Percentiles rank a stretch among this genome's conserved stretches.
Evolutionary conservation across 1,140 invertebrate species (phyloP).

Genomic region (Zaprionus lachaisei): DNA sequence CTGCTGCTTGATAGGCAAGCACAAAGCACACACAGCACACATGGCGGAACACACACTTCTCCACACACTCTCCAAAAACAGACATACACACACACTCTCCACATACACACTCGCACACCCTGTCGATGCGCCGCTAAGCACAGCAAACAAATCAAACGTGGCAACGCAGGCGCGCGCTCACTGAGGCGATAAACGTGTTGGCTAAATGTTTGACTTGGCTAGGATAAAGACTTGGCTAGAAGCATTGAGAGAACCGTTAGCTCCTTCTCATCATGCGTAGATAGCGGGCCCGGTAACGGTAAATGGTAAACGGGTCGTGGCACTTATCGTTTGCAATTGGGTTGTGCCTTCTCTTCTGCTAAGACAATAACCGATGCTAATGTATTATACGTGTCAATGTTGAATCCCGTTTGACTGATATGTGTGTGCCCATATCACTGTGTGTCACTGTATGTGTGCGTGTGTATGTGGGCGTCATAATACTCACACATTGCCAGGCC

Average conservation of each 20-base stretch:
- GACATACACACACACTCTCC: neutral
- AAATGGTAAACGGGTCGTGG: slow-evolving; percentile 13
- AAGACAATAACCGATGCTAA: slow-evolving; percentile 74
- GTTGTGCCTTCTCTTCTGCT: slow-evolving; percentile 19
- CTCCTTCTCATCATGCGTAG: neutral
- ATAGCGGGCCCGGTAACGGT: neutral
- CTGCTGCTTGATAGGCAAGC: neutral
- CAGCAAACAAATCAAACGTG: slow-evolving; percentile 68
- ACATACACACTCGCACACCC: slow-evolving; percentile 9
- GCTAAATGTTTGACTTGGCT: slow-evolving; percentile 61
- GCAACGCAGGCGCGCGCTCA: slow-evolving; percentile 37
- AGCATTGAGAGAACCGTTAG: neutral
- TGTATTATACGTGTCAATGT: slow-evolving; percentile 76
- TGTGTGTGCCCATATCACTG: slow-evolving; percentile 31
- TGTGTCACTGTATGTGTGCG: neutral
- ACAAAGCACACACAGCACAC: slow-evolving; percentile 1
- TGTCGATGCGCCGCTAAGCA: slow-evolving; percentile 46
- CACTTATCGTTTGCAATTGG: slow-evolving; percentile 9
- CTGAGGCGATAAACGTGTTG: slow-evolving; percentile 62
- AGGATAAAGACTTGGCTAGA: slow-evolving; percentile 6
- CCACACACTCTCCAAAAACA: slow-evolving; percentile 4
- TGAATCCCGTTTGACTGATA: slow-evolving; percentile 71
- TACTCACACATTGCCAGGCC: slow-evolving; percentile 10
- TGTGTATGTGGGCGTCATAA: slow-evolving; percentile 18
- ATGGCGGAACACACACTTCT: neutral